A percentile compares a stretch with the other conserved stretches of the same genome.
These are phyloP conservation scores for Meteorus colon DNA, from an alignment of 2,888 invertebrate species.

Conservation along the genomic window DNA sequence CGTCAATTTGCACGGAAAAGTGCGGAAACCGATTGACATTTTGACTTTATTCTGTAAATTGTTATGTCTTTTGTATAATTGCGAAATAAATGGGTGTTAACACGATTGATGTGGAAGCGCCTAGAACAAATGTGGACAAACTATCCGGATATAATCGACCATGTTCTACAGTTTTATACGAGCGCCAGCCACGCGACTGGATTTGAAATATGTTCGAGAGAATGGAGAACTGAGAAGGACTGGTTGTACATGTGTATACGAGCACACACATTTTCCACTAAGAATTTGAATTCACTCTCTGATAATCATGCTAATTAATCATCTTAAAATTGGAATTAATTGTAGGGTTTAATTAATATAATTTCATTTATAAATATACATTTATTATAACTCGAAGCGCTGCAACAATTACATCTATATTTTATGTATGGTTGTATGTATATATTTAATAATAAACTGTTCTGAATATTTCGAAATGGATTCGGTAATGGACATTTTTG, in stretches of 20 bases:
- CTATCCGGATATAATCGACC: neutral
- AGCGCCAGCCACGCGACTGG: neutral
- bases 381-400: slow-evolving; percentile 60
- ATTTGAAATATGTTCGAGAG: slow-evolving; percentile 1
- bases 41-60: slow-evolving; percentile 44
- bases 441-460: neutral
- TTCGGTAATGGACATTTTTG: neutral
- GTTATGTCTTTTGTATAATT: neutral
- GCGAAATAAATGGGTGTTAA: neutral
- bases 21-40: slow-evolving; percentile 78
- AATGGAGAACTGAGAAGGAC: neutral
- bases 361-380: slow-evolving; percentile 55
- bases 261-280: neutral
- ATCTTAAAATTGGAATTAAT: slow-evolving; percentile 20
- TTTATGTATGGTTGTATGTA: neutral
- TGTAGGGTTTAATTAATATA: neutral
- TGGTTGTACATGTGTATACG: neutral
- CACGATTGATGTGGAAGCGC: neutral
- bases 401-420: slow-evolving; percentile 49
- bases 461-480: neutral
- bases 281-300: neutral
- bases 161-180: neutral
- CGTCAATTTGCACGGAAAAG: slow-evolving; percentile 76
- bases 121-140: neutral
- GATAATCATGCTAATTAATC: too few species aligned